A percentile compares a stretch with the other conserved stretches of the same genome.
Conservation (phyloP, 1,140 invertebrate genomes). For the Drosophila trapezifrons region DNA sequence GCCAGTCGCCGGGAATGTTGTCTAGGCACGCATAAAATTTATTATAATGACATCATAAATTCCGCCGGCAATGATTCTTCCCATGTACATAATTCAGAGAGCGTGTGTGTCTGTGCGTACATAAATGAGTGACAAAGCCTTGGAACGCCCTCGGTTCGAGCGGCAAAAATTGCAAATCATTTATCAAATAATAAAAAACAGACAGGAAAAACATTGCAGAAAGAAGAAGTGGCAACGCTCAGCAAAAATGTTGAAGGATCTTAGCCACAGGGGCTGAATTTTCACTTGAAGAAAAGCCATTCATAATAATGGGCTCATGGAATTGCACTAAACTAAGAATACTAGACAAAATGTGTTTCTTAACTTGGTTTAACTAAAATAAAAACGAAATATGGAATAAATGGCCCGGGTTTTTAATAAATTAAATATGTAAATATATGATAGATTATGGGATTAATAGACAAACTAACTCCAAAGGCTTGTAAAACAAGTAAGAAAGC, state of each 20-base stretch:
- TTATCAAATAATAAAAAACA: slow-evolving; percentile 65
- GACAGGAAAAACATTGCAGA: slow-evolving; percentile 12
- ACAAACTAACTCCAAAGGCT: no score
- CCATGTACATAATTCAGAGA: slow-evolving; percentile 26
- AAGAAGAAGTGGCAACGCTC: slow-evolving; percentile 22
- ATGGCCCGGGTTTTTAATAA: not conserved
- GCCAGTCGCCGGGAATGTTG: slow-evolving; percentile 56
- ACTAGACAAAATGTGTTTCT: not conserved
- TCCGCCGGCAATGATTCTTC: slow-evolving; percentile 52
- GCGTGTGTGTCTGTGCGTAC: slow-evolving; percentile 23
- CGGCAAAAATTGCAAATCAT: slow-evolving; percentile 61
- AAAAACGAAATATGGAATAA: not conserved
- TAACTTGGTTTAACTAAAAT: not conserved
- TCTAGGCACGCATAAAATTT: slow-evolving; percentile 77
- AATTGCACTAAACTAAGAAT: not conserved
- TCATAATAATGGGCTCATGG: slow-evolving; percentile 2
- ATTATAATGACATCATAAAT: slow-evolving; percentile 82
- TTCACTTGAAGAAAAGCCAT: slow-evolving; percentile 14
- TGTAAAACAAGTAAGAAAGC: no score
- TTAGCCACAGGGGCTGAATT: not conserved
- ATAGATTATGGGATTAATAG: no score
- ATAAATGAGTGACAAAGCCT: slow-evolving; percentile 55
- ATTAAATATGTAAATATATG: no score
- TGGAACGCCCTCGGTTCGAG: slow-evolving; percentile 20
- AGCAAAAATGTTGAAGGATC: slow-evolving; percentile 7